Evolutionary conservation across 2,888 invertebrate genomes (phyloP).

Genomic region (Hetaerina titia): DNA sequence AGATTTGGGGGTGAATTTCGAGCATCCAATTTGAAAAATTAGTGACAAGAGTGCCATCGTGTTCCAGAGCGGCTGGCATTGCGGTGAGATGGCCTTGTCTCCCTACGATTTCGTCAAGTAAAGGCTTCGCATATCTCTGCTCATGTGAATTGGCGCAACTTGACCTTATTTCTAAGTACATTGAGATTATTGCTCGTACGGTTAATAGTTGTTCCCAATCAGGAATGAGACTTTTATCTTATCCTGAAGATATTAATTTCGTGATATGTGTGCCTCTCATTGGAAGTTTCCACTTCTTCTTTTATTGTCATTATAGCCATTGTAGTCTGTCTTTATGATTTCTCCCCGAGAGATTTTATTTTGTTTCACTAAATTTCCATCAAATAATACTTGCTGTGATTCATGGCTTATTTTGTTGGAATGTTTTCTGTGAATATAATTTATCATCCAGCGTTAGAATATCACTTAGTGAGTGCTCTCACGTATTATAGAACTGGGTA

Average conservation of each 20-base stretch:
- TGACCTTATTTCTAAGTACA: background rate
- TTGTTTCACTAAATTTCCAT: background rate
- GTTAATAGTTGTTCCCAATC: background rate
- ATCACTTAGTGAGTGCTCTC: constrained; percentile 10
- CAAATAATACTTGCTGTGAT: too few relatives aligned
- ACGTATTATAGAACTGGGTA: background rate
- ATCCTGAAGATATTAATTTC: background rate
- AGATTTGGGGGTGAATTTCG: constrained; percentile 37
- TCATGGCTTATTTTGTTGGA: background rate
- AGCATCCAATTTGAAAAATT: background rate
- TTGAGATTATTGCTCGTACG: background rate
- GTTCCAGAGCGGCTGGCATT: background rate
- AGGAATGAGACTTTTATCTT: background rate
- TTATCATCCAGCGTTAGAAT: background rate
- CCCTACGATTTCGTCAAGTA: constrained; percentile 8
- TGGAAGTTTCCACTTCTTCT: background rate
- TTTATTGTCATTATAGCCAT: background rate
- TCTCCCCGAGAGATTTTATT: background rate
- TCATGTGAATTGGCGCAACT: background rate
- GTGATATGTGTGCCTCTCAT: background rate
- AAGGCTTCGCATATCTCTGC: background rate
- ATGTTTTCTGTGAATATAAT: background rate
- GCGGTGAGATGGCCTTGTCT: background rate
- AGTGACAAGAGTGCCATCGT: background rate
- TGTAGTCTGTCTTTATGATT: background rate